phyloP scores from a whole-genome alignment of 2,797 vertebrate genomes.

The Echeneis naucrates region DNA sequence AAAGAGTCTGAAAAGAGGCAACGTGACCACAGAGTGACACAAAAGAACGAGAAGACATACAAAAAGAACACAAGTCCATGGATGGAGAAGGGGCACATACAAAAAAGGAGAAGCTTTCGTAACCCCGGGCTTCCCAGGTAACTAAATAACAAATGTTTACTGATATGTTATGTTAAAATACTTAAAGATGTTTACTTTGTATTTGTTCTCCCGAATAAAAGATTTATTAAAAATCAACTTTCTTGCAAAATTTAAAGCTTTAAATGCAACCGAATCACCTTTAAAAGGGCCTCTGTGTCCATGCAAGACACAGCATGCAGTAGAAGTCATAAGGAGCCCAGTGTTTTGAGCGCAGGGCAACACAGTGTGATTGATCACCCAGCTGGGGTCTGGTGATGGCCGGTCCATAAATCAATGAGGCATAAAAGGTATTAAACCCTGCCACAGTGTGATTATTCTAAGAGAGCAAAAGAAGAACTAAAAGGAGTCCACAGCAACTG shows the following conservation, averaged over 20 bases:
- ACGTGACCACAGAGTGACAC: neutral
- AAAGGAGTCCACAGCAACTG: slow-evolving; percentile 24
- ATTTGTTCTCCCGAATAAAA: neutral
- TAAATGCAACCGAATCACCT: neutral
- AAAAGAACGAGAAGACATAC: neutral
- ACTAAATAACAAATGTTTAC: neutral
- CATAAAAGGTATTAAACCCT: slow-evolving; percentile 64
- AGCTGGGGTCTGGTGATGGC: slow-evolving; percentile 55
- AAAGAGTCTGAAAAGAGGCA: neutral
- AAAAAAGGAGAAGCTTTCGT: no score
- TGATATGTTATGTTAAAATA: no score
- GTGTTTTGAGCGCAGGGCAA: slow-evolving; percentile 40
- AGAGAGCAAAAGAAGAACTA: slow-evolving; percentile 48
- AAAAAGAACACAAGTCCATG: neutral
- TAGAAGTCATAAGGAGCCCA: slow-evolving; percentile 24
- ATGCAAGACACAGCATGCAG: slow-evolving; percentile 23
- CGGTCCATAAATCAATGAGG: slow-evolving; percentile 66
- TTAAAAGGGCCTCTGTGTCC: slow-evolving; percentile 9
- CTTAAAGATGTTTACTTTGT: neutral
- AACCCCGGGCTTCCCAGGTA: neutral
- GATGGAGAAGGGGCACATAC: no score
- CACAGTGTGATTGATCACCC: slow-evolving; percentile 64
- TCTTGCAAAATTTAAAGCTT: neutral
- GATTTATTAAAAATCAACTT: neutral
- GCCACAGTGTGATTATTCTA: slow-evolving; percentile 43